Base-by-base conservation (phyloP, 2,797 vertebrate genomes). In the Poliocrania exsul region DNA sequence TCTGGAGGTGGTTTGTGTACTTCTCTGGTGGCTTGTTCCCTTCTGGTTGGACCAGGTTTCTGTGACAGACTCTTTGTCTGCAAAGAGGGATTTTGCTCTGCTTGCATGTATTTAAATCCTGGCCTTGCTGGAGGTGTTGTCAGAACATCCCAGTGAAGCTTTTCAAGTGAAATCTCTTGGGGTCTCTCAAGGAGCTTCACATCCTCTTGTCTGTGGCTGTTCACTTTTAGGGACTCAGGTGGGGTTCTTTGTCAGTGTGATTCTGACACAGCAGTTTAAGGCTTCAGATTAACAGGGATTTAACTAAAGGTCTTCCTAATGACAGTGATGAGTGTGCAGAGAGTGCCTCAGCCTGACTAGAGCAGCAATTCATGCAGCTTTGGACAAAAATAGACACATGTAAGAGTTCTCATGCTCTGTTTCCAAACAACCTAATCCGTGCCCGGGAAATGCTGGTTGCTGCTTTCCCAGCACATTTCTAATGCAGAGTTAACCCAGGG, bases 391-490 rank as follows among this genome's bases (percentile, higher is more conserved):
- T 44, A 95, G 90, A 70, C 54, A 40, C 0, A 0, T 40, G 11
- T 47, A 53, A 44, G 74, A n/a, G 58, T 62, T 79, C 70, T 90
- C 42, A 46, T 72, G 86, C 72, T 88, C 61, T 90, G 26, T 92
- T 92, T 88, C 75, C 90, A 92, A 90, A 81, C 70, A 75, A 56
- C 65, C 37, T 83, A 60, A 90, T 69, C 70, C 35, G 50, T 75
- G 62, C 47, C 47, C 25, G 1, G 82, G 56, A 94, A 93, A 88
- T 71, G 69, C 77, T 80, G 86, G 57, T 86, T 84, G 50, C 88
- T 94, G 53, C 90, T 93, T 66, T 51, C 72, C 69, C 85, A 88
- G 77, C 62, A 61, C 66, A 62, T 90, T 88, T 83, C 47, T 77
- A 50, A 18, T 60, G 66, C 73, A 72, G 81, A 90, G 69, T 81